A percentile compares a stretch with the other conserved stretches of the same genome.
Evolutionary conservation across 2,113 vertebrate genomes (phyloP).

Genomic region (Seriola quinqueradiata): DNA sequence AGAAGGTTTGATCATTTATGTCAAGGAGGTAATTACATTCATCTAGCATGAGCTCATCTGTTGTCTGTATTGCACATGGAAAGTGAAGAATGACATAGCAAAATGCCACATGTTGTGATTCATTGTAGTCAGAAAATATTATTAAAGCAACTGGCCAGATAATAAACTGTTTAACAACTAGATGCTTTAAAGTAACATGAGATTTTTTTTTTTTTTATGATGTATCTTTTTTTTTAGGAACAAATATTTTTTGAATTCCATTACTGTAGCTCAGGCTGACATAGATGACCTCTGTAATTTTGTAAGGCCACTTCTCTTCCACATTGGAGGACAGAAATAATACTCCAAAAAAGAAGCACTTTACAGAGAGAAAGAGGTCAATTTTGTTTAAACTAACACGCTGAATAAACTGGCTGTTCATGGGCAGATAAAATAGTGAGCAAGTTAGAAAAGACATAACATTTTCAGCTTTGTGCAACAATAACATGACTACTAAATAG

Average conservation of each 20-base stretch:
- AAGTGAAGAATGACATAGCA: background rate
- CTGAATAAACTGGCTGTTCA: constrained; percentile 40
- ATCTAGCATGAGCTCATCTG: constrained; percentile 1
- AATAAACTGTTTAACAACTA: background rate
- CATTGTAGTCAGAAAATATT: background rate
- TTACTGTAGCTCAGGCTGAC: background rate
- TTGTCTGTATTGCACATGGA: background rate
- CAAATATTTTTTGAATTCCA: background rate
- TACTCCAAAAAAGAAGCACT: constrained; percentile 5
- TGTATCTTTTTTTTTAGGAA: background rate
- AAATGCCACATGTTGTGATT: background rate
- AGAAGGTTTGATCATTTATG: constrained; percentile 12
- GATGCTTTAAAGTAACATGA: background rate
- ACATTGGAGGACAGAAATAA: background rate
- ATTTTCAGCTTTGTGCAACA: constrained; percentile 46
- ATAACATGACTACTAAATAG: constrained; percentile 49
- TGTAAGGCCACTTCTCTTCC: background rate
- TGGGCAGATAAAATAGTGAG: constrained; percentile 34
- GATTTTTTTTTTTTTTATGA: background rate
- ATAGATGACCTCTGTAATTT: background rate
- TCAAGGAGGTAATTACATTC: constrained; percentile 8
- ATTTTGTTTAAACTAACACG: constrained; percentile 27
- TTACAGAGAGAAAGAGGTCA: background rate
- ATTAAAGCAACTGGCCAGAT: background rate
- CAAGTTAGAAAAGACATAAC: constrained; percentile 8